Evolutionary conservation across 2,888 invertebrate species (phyloP).

Genomic region (Apamea epomidion): DNA sequence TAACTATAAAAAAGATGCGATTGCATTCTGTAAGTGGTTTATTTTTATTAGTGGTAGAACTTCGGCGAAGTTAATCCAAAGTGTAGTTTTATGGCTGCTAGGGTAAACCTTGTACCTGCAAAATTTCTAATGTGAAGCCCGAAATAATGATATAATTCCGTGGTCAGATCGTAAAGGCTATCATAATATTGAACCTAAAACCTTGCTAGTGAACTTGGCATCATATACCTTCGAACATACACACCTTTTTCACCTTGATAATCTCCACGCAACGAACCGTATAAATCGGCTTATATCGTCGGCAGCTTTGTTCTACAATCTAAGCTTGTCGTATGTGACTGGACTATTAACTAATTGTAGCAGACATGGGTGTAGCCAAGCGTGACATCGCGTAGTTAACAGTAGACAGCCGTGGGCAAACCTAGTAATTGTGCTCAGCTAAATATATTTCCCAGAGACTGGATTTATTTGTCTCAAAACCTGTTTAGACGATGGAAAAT

Average conservation of each 20-base stretch:
- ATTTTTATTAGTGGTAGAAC: too few species aligned
- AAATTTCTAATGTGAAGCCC: neutral
- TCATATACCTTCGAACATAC: neutral
- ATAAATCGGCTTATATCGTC: conserved; percentile 8
- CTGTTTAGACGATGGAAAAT: neutral
- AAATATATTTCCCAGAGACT: neutral
- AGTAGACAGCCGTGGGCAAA: neutral
- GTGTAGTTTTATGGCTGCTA: neutral
- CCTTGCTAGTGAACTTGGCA: conserved; percentile 11
- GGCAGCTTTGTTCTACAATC: conserved; percentile 17
- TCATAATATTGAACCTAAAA: neutral
- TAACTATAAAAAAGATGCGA: too few species aligned
- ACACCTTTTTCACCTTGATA: conserved; percentile 9
- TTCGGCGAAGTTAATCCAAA: neutral
- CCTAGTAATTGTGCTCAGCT: neutral
- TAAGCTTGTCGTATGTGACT: conserved; percentile 35
- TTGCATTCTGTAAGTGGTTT: too few species aligned
- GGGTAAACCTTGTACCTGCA: neutral
- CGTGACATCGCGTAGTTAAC: conserved; percentile 9
- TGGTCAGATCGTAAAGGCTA: neutral
- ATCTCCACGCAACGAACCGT: neutral
- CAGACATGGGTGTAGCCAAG: conserved; percentile 5
- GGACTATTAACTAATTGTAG: conserved; percentile 37
- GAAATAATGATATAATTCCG: neutral
- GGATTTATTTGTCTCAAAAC: too few species aligned